phyloP scores from a whole-genome alignment of 2,113 vertebrate genomes.

The Peromyscus leucopus region DNA sequence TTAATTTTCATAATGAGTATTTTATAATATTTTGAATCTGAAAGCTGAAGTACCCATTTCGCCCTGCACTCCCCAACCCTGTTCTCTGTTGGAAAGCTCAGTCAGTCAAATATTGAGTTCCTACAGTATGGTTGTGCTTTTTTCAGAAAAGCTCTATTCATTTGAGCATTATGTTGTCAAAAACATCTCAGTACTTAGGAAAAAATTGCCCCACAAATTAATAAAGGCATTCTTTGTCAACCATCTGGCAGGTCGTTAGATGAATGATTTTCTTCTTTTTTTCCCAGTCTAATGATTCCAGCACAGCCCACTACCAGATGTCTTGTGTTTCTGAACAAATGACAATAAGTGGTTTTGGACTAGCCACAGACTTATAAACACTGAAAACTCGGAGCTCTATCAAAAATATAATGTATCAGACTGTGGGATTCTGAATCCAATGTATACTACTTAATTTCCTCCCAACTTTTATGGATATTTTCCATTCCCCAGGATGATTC shows the following conservation, averaged over 20 bases:
- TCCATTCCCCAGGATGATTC: conserved; percentile 4
- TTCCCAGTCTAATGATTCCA: conserved; percentile 70
- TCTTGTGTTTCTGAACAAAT: conserved; percentile 76
- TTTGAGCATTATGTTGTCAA: conserved; percentile 33
- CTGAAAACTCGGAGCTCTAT: not conserved
- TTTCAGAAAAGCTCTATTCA: not conserved
- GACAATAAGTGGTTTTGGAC: conserved; percentile 61
- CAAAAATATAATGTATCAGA: not conserved
- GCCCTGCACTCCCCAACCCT: not conserved
- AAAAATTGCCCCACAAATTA: conserved; percentile 30
- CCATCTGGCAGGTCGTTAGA: not conserved
- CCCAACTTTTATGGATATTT: not conserved
- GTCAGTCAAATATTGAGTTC: not conserved
- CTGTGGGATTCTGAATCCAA: not conserved
- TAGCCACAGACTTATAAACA: conserved; percentile 58
- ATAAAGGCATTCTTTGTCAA: conserved; percentile 70
- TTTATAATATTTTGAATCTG: not conserved
- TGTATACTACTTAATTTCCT: not conserved
- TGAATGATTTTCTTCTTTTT: not conserved
- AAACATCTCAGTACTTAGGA: conserved; percentile 46
- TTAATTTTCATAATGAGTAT: not conserved
- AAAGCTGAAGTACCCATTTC: not conserved
- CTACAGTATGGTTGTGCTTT: not conserved
- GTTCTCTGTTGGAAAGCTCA: not conserved
- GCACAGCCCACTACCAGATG: conserved; percentile 42